Conservation (phyloP, 2,888 invertebrate species). For the Cephalotes varians region DNA sequence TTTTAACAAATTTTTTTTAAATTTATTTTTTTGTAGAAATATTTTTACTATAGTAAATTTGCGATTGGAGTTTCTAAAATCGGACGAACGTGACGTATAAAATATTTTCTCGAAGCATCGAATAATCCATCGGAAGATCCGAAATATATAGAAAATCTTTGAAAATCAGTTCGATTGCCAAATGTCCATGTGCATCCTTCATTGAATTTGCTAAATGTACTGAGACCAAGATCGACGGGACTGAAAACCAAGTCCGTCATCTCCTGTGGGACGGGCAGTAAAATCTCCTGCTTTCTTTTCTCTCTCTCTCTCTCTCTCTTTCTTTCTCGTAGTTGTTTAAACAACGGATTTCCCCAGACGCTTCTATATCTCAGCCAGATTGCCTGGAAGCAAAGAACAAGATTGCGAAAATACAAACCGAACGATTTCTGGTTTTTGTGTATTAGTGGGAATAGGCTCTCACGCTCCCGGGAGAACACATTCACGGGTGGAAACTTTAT, state of each 20-base stretch:
- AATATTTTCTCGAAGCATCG: not conserved
- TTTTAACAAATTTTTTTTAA: not conserved
- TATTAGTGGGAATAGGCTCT: slow-evolving; percentile 2
- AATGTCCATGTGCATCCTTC: not conserved
- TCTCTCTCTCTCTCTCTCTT: not conserved
- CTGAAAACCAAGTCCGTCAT: not conserved
- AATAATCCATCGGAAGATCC: not conserved
- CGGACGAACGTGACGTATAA: not conserved
- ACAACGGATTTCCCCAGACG: slow-evolving; percentile 50
- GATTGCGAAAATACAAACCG: slow-evolving; percentile 12
- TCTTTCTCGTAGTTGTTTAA: slow-evolving; percentile 16
- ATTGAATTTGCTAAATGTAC: slow-evolving; percentile 11
- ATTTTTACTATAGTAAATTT: not conserved
- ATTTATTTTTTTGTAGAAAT: too few species aligned
- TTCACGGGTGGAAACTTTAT: slow-evolving; percentile 26
- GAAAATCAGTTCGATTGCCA: not conserved
- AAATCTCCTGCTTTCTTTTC: not conserved
- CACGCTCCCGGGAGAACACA: slow-evolving; percentile 1
- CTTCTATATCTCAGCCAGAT: slow-evolving; percentile 31
- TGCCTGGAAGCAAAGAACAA: slow-evolving; percentile 1
- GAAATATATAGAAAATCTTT: not conserved
- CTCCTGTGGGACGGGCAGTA: not conserved
- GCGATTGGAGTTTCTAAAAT: not conserved
- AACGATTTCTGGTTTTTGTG: slow-evolving; percentile 17
- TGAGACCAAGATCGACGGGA: not conserved